Conservation (phyloP, 2,797 vertebrate genomes). For the Salarias fasciatus region DNA sequence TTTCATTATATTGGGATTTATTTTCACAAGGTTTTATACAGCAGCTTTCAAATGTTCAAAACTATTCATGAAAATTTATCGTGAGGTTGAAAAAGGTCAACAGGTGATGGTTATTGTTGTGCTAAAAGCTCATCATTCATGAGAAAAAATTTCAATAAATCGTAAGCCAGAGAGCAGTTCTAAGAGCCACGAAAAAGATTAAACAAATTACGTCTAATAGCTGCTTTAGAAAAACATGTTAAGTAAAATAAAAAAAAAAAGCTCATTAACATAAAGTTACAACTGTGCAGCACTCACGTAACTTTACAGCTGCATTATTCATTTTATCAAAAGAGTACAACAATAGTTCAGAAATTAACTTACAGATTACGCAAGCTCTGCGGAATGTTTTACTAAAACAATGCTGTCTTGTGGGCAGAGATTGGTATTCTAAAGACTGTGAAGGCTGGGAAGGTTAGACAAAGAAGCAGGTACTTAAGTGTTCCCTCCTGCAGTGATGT, state of each 20-base stretch:
- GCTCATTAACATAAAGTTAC: too few species aligned
- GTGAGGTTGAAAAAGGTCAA: too few species aligned
- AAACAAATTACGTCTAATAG: not conserved
- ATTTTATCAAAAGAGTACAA: not conserved
- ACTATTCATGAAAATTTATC: too few species aligned
- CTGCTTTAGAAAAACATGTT: not conserved
- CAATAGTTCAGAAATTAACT: not conserved
- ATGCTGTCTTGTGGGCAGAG: constrained; percentile 9
- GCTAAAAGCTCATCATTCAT: not conserved
- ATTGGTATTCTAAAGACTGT: constrained; percentile 46
- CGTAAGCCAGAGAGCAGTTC: not conserved
- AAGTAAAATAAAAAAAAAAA: not conserved
- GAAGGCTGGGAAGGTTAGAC: constrained; percentile 21
- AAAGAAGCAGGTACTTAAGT: constrained; percentile 37
- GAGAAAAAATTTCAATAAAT: not conserved
- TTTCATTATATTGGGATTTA: too few species aligned
- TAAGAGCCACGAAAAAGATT: not conserved
- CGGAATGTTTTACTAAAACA: constrained; percentile 27
- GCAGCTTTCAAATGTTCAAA: too few species aligned
- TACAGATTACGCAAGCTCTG: constrained; percentile 2
- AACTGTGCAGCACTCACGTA: not conserved
- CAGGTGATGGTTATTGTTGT: too few species aligned
- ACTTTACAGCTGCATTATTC: not conserved
- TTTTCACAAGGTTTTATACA: too few species aligned
- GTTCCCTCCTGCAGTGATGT: constrained; percentile 50